A percentile compares a stretch with the other conserved stretches of the same genome.
Evolutionary conservation across 2,797 vertebrate genomes (phyloP).

Genomic region (Labroides dimidiatus): DNA sequence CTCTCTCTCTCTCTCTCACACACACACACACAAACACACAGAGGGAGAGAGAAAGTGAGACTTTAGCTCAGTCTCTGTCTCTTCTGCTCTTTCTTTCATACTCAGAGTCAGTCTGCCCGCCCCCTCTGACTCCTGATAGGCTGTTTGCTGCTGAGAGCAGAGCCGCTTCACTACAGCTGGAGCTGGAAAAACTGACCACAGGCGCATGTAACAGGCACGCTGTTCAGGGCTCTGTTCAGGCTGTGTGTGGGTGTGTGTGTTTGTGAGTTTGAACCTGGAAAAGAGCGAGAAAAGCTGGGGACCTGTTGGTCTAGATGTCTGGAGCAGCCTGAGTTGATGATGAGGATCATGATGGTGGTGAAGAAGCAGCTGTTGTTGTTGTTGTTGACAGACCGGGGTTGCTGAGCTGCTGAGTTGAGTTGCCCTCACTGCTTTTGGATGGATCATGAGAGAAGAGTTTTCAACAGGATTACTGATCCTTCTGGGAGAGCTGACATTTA

Average conservation of each 20-base stretch:
- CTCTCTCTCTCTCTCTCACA: not conserved
- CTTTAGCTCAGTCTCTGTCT: slow-evolving; percentile 2
- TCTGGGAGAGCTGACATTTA: slow-evolving; percentile 22
- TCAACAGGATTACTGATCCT: slow-evolving; percentile 38
- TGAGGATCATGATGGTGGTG: slow-evolving; percentile 22
- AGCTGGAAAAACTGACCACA: slow-evolving; percentile 76
- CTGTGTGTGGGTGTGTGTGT: not conserved
- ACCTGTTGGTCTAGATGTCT: slow-evolving; percentile 16
- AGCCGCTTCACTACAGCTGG: slow-evolving; percentile 54
- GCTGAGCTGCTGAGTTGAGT: slow-evolving; percentile 5
- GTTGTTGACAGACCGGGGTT: slow-evolving; percentile 5
- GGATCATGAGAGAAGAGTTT: slow-evolving; percentile 27
- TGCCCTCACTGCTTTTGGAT: slow-evolving; percentile 21
- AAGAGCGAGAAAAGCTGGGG: not conserved
- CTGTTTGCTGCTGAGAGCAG: slow-evolving; percentile 36
- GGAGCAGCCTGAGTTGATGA: slow-evolving; percentile 12
- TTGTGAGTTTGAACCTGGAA: slow-evolving; percentile 5
- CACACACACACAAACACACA: slow-evolving; percentile 7
- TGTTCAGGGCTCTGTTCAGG: slow-evolving; percentile 20
- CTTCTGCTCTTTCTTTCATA: not conserved
- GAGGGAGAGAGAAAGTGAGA: too few relatives aligned
- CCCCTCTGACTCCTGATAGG: slow-evolving; percentile 46
- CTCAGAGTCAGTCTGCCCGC: slow-evolving; percentile 29
- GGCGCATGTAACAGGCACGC: slow-evolving; percentile 31
- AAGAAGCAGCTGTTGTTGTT: slow-evolving; percentile 27